Base-by-base conservation (phyloP, 2,113 vertebrate genomes). In the Nematolebias whitei region DNA sequence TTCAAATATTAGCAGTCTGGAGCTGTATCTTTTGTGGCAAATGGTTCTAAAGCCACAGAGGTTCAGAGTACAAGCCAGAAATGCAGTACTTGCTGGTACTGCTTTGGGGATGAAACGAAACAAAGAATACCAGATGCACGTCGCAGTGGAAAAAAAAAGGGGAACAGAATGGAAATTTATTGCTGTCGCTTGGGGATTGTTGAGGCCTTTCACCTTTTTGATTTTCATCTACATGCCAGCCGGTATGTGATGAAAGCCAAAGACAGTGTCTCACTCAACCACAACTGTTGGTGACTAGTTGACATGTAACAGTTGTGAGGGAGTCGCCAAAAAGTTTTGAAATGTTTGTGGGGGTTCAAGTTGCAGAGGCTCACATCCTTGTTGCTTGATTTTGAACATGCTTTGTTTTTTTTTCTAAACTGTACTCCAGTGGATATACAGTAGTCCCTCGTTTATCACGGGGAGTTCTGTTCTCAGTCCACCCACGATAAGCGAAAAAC, bases 1-100 rank as follows among this genome's bases (percentile, higher is more conserved):
- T 70, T 76, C 82, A 85, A 71, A 85, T 87, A 88, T 83, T 84
- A 86, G 66, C 24, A 85, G 76, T 80, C 86, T 79, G 71, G 69
- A 76, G 80, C 69, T 32, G 52, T 61, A 45, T 19, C 71, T 79
- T 79, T 83, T 82, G 58, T 76, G 56, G 69, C 57, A 78, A 74
- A 76, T 14, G 35, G 22, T 61, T 79, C 38, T n/a, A 76, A 80
- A 85, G 74, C 71, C 74, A 53, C 26, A n/a, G 32, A 59, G 66
- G 40, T 52, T 48, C 65, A 62, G 51, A 72, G 56, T 63, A 72
- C 55, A 45, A 74, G 71, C 56, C 39, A 38, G 51, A 60, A 74
- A 73, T 51, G 40, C 76, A 67, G 61, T 62, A 20, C 29, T 43
- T 5, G 64, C 73, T 78, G 45, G 67, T 45, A 38, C 47, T 60